phyloP scores from a whole-genome alignment of 1,140 invertebrate species.

The Drosophila lowei region DNA sequence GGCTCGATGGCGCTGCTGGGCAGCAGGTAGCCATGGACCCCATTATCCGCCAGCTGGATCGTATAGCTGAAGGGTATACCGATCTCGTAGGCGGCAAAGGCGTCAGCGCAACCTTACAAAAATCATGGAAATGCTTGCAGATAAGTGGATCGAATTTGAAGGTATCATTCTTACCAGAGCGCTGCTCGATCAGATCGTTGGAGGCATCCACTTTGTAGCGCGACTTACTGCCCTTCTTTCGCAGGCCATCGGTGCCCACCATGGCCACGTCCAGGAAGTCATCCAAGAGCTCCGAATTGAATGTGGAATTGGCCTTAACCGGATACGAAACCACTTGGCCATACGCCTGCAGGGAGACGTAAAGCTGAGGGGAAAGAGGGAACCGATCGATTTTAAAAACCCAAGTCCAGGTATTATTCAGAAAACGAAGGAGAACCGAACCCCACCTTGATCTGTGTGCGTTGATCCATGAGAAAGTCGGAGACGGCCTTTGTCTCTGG shows the following conservation, averaged over 20 bases:
- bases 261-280: conserved; percentile 80
- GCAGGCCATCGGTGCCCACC: conserved; percentile 75
- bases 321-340: conserved; percentile 90
- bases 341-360: conserved; percentile 91
- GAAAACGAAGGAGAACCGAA: not conserved
- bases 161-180: conserved; percentile 53
- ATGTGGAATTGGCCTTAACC: conserved; percentile 69
- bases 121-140: not conserved
- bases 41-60: conserved; percentile 90
- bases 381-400: no score
- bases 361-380: conserved; percentile 84
- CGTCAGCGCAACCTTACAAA: conserved; percentile 87
- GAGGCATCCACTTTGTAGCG: conserved; percentile 79
- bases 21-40: conserved; percentile 90
- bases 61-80: conserved; percentile 90
- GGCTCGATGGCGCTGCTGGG: conserved; percentile 90
- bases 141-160: not conserved
- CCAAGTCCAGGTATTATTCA: no score
- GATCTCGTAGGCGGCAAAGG: conserved; percentile 88
- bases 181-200: conserved; percentile 77
- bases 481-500: conserved; percentile 90
- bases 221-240: conserved; percentile 73
- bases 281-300: conserved; percentile 70
- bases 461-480: conserved; percentile 86
- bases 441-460: conserved; percentile 86